Evolutionary conservation across 1,140 invertebrate genomes (phyloP).

Genomic region (Pseudoatta argentina): DNA sequence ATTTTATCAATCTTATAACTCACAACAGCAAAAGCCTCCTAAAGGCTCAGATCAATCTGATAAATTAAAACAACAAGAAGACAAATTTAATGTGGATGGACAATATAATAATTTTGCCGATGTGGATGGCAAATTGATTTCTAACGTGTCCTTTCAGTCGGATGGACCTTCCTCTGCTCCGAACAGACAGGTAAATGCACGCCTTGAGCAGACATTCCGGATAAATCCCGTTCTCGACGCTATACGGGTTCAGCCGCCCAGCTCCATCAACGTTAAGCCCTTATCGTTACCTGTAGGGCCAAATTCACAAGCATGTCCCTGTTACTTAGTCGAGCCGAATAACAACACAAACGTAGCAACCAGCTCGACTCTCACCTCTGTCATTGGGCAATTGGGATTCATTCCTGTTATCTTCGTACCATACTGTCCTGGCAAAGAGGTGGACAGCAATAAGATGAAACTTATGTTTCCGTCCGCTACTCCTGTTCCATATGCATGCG

Average conservation of each 20-base stretch:
- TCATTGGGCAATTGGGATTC: conserved; percentile 85
- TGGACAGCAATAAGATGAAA: conserved; percentile 84
- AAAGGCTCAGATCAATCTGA: background rate
- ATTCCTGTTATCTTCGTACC: conserved; percentile 88
- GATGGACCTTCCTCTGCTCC: conserved; percentile 22
- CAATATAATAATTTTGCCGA: conserved; percentile 15
- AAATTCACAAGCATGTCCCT: conserved; percentile 79
- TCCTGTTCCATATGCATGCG: conserved; percentile 83
- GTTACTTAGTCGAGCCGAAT: conserved; percentile 78
- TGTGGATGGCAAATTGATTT: conserved; percentile 25
- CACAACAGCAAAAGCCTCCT: background rate
- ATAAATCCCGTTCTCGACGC: conserved; percentile 64
- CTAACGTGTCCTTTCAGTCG: conserved; percentile 22
- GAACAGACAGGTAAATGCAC: conserved; percentile 71
- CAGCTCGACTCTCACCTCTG: conserved; percentile 64
- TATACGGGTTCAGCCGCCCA: conserved; percentile 77
- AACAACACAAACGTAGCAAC: conserved; percentile 66
- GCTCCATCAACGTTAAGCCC: conserved; percentile 72
- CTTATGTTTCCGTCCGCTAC: conserved; percentile 87
- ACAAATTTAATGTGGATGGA: background rate
- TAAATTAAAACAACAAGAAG: conserved; percentile 24
- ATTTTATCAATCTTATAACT: conserved; percentile 18
- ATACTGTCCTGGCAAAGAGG: conserved; percentile 86
- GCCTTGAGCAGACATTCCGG: conserved; percentile 33
- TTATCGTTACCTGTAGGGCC: conserved; percentile 78